Base-by-base conservation (phyloP, 2,113 vertebrate species). In the Polypterus senegalus region DNA sequence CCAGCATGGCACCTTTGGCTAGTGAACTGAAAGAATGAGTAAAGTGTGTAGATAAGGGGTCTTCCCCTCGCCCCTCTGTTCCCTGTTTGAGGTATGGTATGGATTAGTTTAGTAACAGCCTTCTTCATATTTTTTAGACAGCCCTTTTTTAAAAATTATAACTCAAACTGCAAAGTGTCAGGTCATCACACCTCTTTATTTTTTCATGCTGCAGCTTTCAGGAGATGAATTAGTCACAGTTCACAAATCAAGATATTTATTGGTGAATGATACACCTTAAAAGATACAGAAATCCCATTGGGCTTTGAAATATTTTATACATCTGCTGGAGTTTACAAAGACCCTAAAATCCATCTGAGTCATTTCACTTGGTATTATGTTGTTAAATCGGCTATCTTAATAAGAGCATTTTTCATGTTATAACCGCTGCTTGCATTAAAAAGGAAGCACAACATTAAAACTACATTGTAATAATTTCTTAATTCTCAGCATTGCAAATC, bases 31-130 rank as follows among this genome's bases (percentile, higher is more conserved):
- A 70, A 67, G 68, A 72, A 77, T 69, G 80, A 81, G 80, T 77
- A 77, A 79, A 80, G 84, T 77, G 81, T 83, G 78, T 73, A 79
- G 78, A 80, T 73, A 81, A 74, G 81, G 79, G 83, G 78, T 78
- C 72, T 84, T 69, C 65, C 76, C 76, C 77, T 80, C 66, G 77
- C 68, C 59, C 81, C 79, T 79, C 71, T 63, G 70, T 73, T 82
- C 78, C 71, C 68, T 5, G 7, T 52, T 63, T 68, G 82, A 78
- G 78, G 64, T 71, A 73, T 80, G 85, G 84, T 86, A 87, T 86
- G 87, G 86, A 88, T 89, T 88, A 85, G 79, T 83, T 91, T 89
- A 90, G 85, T 84, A 87, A 85, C 84, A 87, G 81, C 74, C 77
- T 76, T 81, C 71, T 76, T 79, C 75, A 74, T 63, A 53, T 75